Conservation (phyloP, 1,140 invertebrate species). For the Zaprionus ghesquierei region DNA sequence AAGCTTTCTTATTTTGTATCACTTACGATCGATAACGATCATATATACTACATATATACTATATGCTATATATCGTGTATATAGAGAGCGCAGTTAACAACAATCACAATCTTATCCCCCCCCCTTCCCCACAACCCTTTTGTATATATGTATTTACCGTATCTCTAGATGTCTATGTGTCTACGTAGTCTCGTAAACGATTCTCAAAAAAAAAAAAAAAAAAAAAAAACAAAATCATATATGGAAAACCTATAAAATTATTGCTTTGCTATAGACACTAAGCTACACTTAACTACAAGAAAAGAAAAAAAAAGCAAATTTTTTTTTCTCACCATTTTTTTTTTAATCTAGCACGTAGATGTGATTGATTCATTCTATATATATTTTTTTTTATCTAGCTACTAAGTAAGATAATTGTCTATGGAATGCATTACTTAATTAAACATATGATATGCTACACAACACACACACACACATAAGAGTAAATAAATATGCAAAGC, state of each 20-base stretch:
- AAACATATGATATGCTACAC: conserved; percentile 13
- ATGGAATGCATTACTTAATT: conserved; percentile 1
- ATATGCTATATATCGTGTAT: background rate
- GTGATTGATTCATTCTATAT: background rate
- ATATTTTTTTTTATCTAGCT: conserved; percentile 30
- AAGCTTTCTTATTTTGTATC: too few relatives aligned
- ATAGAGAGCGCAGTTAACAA: background rate
- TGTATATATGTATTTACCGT: conserved; percentile 39
- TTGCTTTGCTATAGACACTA: conserved; percentile 25
- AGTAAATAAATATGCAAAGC: conserved; percentile 15
- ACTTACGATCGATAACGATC: too few relatives aligned
- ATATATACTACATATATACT: background rate
- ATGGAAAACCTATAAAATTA: conserved; percentile 18
- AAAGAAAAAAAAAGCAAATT: conserved; percentile 4
- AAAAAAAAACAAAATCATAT: conserved; percentile 33
- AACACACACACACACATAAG: conserved; percentile 1
- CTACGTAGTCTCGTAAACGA: conserved; percentile 7
- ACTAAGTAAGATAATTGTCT: conserved; percentile 21
- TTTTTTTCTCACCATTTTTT: conserved; percentile 22
- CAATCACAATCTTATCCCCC: background rate
- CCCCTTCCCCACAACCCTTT: background rate
- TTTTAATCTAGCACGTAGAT: conserved; percentile 30
- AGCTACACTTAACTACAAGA: background rate
- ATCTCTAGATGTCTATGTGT: conserved; percentile 64
- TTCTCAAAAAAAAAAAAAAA: conserved; percentile 34